Base-by-base conservation (phyloP, 2,113 vertebrate genomes). In the Columbina picui region DNA sequence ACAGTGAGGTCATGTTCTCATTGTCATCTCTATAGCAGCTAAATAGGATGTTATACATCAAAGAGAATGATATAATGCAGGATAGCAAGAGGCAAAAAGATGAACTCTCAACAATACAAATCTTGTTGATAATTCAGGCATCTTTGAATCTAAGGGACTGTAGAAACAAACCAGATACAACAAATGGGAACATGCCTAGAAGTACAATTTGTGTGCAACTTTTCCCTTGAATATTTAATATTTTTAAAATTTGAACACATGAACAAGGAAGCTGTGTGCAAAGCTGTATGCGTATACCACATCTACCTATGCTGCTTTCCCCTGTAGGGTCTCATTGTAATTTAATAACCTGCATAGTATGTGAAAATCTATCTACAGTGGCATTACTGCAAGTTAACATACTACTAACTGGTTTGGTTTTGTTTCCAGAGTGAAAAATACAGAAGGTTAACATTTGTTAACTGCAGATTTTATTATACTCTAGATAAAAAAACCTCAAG, bases 381-480 rank as follows among this genome's bases (percentile, higher is more conserved):
- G n/a, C 32, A 68, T 17, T 68, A 53, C 57, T 57, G 11, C 14
- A 84, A 78, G 92, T 36, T 32, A 87, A 89, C 81, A 85, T 71
- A 93, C 59, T 81, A 64, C 5, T 83, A 61, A 61, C 59, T 93
- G 43, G 39, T 39, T 39, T 39, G n/a, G n/a, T 45, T 45, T 50
- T 68, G 80, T 94, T 67, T 19, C 32, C 29, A n/a, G 53, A 93
- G 27, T 65, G 10, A 93, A 96, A 91, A 64, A 55, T 30, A 50
- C 15, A 36, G 57, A 83, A 57, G 49, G 50, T 80, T 67, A 38
- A 17, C 13, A 67, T 65, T 78, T 86, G 29, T 85, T 87, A 57
- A 78, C 93, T 94, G 84, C 78, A 97, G 81, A 86, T 75, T 94
- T 80, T 56, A 89, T 52, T 86, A 59, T 38, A 82, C 60, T 50